These are phyloP conservation scores for Volucella inanis DNA, from an alignment of 2,888 invertebrate genomes.

Conservation along the genomic window DNA sequence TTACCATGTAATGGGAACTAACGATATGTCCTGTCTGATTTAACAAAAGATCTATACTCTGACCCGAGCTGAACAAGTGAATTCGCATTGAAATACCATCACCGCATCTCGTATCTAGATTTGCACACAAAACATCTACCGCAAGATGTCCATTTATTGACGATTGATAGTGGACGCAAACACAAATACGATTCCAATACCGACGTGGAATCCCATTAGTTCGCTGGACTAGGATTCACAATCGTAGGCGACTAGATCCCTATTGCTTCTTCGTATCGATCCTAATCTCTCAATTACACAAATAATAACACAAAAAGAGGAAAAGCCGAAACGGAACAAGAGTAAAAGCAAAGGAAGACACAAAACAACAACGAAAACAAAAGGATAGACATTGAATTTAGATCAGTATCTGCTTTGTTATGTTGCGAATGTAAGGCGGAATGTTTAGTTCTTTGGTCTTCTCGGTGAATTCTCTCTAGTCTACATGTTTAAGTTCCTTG, in stretches of 20 bases:
- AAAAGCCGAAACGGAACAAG: constrained; percentile 17
- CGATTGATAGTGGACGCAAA: constrained; percentile 68
- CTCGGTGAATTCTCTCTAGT: constrained; percentile 17
- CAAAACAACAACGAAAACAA: constrained; percentile 30
- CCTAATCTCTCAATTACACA: constrained; percentile 74
- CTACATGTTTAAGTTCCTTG: constrained; percentile 33
- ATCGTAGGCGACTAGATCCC: constrained; percentile 41
- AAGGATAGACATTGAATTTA: constrained; percentile 71
- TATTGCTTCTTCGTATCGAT: constrained; percentile 49
- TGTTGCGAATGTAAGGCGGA: constrained; percentile 71
- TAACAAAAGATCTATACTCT: constrained; percentile 60
- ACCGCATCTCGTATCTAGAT: constrained; percentile 24
- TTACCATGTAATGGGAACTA: constrained; percentile 52
- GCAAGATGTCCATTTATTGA: constrained; percentile 50
- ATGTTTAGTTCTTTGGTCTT: constrained; percentile 51
- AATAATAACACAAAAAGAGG: constrained; percentile 63
- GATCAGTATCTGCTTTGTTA: constrained; percentile 74
- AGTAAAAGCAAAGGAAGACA: constrained; percentile 25
- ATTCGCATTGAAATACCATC: constrained; percentile 57
- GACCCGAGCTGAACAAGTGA: constrained; percentile 56
- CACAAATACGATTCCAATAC: constrained; percentile 21
- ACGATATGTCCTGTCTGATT: constrained; percentile 56
- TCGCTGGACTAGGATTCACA: constrained; percentile 35
- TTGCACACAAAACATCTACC: constrained; percentile 55
- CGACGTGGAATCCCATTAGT: constrained; percentile 35